Base-by-base conservation (phyloP, 1,140 invertebrate genomes). In the Whitmania pigra region DNA sequence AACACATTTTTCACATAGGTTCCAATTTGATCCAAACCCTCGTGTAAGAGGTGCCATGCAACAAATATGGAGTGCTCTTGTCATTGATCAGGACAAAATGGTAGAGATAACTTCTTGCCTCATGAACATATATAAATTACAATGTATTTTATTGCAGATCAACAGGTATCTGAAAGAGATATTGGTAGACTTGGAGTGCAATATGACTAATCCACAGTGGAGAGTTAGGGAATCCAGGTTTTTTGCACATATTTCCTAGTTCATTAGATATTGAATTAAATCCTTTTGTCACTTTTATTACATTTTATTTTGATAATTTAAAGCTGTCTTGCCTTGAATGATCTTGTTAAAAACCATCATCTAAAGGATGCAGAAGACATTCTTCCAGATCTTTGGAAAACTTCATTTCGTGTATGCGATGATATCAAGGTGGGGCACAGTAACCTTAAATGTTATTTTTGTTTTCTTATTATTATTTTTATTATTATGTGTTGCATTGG, bases 41-140 rank as follows among this genome's bases (percentile, higher is more conserved):
- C 90, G 89, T 77, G 90, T 94, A 74, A 92, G 94, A 79, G 87
- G 88, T 77, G 92, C 91, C 15, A 95, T 96, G 91, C 85, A 87
- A 53, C 88, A 88, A 74, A 95, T 96, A 78, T 96, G 93, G 93
- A 88, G 89, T 75, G 88, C 89, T 17, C 85, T 96, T 67, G 92
- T 94, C 29, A 87, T 86, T 55, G 91, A 93, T 76, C 89, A 89
- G n/a, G 87, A 87, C 73, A 90, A 91, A 82, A 89, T 88, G 25
- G 90, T 90, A 78, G 85, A 85, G 20, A 57, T n/a, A 57, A 27
- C 29, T 17, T 63, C 13, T 27, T 27, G 2, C 13, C 60, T 63
- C 9, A 1, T 63, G 22, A 63, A 13, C 60, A 63, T 63, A 9
- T 13, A 63, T 9, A 22, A 22, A n/a, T 71, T 6, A 71, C 9